Percentiles rank a stretch among this genome's conserved stretches.
Evolutionary conservation across 2,113 vertebrate genomes (phyloP).

Genomic region (Paracanthobrama guichenoti): DNA sequence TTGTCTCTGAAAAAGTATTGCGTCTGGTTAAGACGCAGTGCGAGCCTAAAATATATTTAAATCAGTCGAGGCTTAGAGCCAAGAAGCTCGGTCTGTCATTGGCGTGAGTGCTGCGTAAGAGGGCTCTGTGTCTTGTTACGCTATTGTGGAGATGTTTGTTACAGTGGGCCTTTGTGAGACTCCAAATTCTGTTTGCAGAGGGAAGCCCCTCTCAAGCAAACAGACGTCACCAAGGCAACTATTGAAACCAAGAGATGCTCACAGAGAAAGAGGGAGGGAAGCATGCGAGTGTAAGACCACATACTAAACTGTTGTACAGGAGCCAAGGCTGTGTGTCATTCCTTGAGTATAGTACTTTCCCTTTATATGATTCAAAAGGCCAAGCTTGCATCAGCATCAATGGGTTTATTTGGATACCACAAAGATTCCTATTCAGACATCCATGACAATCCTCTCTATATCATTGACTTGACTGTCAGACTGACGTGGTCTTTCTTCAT

Average conservation of each 20-base stretch:
- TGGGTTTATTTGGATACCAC: background rate
- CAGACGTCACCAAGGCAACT: constrained; percentile 24
- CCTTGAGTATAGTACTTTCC: constrained; percentile 18
- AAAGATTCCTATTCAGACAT: background rate
- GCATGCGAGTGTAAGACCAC: background rate
- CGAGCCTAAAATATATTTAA: constrained; percentile 1
- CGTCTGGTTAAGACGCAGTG: background rate
- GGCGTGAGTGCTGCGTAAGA: constrained; percentile 14
- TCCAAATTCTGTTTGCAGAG: constrained; percentile 12
- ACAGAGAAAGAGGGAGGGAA: background rate
- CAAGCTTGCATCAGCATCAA: constrained; percentile 4
- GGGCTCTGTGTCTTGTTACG: constrained; percentile 17
- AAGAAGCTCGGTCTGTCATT: background rate
- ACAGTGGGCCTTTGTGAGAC: constrained; percentile 15
- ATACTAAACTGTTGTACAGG: background rate
- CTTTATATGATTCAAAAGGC: background rate
- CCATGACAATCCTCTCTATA: background rate
- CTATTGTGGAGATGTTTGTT: constrained; percentile 16
- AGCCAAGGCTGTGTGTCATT: constrained; percentile 21
- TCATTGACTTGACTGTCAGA: constrained; percentile 3
- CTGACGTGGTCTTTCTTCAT: background rate
- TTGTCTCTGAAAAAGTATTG: constrained; percentile 2
- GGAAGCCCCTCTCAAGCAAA: constrained; percentile 28
- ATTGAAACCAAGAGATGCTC: constrained; percentile 29
- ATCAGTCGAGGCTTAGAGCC: background rate